These are phyloP conservation scores for Mylabris sibirica DNA, from an alignment of 2,888 invertebrate genomes.

Conservation along the genomic window DNA sequence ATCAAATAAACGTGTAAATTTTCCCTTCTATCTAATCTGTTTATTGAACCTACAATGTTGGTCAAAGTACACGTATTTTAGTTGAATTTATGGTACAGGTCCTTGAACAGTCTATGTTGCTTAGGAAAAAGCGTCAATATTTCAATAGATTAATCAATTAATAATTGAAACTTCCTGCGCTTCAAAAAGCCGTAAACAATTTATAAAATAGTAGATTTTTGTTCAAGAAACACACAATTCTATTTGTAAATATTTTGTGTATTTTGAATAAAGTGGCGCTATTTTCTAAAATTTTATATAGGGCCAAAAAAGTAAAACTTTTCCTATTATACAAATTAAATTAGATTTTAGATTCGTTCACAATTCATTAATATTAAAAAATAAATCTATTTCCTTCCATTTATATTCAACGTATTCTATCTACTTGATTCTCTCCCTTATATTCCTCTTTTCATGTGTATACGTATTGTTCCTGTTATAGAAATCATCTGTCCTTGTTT, in stretches of 20 bases:
- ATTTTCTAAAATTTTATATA: neutral
- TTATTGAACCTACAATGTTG: neutral
- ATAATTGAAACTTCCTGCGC: neutral
- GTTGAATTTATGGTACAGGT: neutral
- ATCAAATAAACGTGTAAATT: neutral
- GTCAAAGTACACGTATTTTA: neutral
- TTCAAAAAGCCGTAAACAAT: neutral
- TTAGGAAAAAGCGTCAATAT: neutral
- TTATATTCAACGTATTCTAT: neutral
- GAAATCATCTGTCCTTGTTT: conserved; percentile 5
- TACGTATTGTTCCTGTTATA: neutral
- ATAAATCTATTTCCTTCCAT: neutral
- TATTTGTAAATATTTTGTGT: neutral
- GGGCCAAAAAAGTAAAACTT: neutral
- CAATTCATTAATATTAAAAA: neutral
- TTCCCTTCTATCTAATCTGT: neutral
- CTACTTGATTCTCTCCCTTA: neutral
- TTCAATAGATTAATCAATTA: neutral
- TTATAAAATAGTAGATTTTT: neutral
- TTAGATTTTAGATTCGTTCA: neutral
- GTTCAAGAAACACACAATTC: too few relatives aligned
- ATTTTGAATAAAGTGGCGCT: neutral
- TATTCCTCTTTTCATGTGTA: neutral
- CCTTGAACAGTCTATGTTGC: neutral
- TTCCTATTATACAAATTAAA: neutral